phyloP scores from a whole-genome alignment of 2,113 vertebrate genomes.

The Pipa parva region DNA sequence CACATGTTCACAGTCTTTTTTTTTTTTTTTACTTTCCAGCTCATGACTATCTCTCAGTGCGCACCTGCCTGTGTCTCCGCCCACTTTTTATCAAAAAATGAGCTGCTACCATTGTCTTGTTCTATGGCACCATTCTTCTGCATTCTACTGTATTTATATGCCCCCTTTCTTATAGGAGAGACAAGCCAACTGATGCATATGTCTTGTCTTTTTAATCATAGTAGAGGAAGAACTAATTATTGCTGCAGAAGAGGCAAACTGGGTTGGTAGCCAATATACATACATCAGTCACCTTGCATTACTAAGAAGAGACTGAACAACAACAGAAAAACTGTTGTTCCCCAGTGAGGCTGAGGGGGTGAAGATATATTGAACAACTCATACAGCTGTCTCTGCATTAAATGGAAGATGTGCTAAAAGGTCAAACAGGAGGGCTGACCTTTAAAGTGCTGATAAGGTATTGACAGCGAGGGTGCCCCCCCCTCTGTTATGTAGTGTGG shows the following conservation, averaged over 20 bases:
- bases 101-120: constrained; percentile 9
- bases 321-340: background rate
- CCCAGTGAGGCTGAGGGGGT: background rate
- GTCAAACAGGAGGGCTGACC: constrained; percentile 33
- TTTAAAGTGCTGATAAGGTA: constrained; percentile 39
- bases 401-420: constrained; percentile 21
- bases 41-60: constrained; percentile 12
- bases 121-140: background rate
- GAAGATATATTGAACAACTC: constrained; percentile 22
- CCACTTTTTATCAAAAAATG: constrained; percentile 22
- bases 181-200: background rate
- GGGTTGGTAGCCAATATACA: too few relatives aligned
- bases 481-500: background rate
- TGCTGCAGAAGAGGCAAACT: too few relatives aligned
- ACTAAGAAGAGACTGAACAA: background rate
- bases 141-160: background rate
- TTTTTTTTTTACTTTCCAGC: constrained; percentile 12
- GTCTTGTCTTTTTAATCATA: background rate
- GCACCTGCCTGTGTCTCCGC: constrained; percentile 27
- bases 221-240: background rate
- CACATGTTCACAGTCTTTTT: constrained; percentile 6
- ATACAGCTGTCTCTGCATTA: constrained; percentile 33
- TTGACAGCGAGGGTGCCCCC: constrained; percentile 18
- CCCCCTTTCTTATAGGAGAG: background rate
- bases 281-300: background rate